Percentiles rank a stretch among this genome's conserved stretches.
phyloP scores from a whole-genome alignment of 2,113 vertebrate species.

The Microtus montanus region DNA sequence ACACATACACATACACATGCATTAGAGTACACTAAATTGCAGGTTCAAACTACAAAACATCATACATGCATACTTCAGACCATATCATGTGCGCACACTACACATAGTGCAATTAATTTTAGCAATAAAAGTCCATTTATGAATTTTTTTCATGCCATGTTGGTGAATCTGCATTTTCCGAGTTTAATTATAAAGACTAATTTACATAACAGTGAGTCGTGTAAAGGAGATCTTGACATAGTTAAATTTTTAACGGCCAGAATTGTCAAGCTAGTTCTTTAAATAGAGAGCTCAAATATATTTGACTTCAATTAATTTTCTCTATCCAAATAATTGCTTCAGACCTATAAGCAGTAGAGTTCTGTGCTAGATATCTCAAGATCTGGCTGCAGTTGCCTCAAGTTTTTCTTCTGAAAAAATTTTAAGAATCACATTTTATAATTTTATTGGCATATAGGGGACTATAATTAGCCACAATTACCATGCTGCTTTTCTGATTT shows the following conservation, averaged over 20 bases:
- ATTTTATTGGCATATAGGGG: not conserved
- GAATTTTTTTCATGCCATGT: not conserved
- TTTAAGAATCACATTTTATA: not conserved
- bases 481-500: not conserved
- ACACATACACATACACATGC: not conserved
- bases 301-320: constrained; percentile 56
- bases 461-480: not conserved
- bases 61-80: not conserved
- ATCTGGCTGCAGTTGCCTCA: fast-evolving
- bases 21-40: not conserved
- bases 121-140: not conserved
- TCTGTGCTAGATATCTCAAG: not conserved
- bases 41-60: too few relatives aligned
- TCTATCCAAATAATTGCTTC: constrained; percentile 44
- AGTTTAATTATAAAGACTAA: constrained; percentile 47
- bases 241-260: constrained; percentile 49
- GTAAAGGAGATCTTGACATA: constrained; percentile 24
- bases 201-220: constrained; percentile 48
- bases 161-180: constrained; percentile 14
- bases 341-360: not conserved
- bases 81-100: not conserved
- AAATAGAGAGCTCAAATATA: constrained; percentile 28
- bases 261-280: constrained; percentile 29
- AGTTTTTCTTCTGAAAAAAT: not conserved
- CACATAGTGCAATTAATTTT: not conserved